A percentile compares a stretch with the other conserved stretches of the same genome.
These are phyloP conservation scores for Sipha flava DNA, from an alignment of 1,140 invertebrate species.

Conservation along the genomic window DNA sequence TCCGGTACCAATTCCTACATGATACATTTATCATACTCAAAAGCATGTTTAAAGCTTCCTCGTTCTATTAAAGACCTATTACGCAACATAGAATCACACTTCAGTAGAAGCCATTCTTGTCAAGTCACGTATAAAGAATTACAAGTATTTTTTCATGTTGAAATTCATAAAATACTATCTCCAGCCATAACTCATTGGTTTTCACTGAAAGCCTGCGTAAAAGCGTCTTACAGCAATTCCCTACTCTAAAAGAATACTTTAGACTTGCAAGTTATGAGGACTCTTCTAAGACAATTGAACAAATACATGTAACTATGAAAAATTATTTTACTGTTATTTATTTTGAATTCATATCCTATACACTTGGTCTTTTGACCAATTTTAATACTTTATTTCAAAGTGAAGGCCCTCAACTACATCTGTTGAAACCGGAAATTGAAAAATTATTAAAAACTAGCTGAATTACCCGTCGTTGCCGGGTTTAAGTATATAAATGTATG, in stretches of 20 bases:
- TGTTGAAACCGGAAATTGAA: constrained; percentile 37
- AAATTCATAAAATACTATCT: constrained; percentile 42
- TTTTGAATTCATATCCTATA: constrained; percentile 41
- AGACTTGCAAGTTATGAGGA: constrained; percentile 39
- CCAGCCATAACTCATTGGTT: constrained; percentile 42
- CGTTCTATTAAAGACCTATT: constrained; percentile 38
- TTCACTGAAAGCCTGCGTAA: constrained; percentile 42
- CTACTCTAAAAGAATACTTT: constrained; percentile 41
- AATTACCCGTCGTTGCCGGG: too few relatives aligned
- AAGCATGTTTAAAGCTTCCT: constrained; percentile 42
- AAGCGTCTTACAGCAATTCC: constrained; percentile 42
- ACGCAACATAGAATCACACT: constrained; percentile 41
- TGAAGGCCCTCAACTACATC: constrained; percentile 39
- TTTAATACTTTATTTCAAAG: constrained; percentile 43
- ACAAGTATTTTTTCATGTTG: constrained; percentile 41
- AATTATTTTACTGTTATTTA: constrained; percentile 39
- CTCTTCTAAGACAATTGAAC: constrained; percentile 41
- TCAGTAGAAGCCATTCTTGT: constrained; percentile 40
- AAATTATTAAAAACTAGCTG: constrained; percentile 34
- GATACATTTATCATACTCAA: constrained; percentile 39
- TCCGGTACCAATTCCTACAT: too few relatives aligned
- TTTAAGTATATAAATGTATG: too few relatives aligned
- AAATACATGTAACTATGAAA: constrained; percentile 40
- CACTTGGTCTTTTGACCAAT: constrained; percentile 37
- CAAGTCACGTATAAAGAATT: constrained; percentile 41